Evolutionary conservation across 2,888 invertebrate species (phyloP).

Genomic region (Latrodectus hesperus): DNA sequence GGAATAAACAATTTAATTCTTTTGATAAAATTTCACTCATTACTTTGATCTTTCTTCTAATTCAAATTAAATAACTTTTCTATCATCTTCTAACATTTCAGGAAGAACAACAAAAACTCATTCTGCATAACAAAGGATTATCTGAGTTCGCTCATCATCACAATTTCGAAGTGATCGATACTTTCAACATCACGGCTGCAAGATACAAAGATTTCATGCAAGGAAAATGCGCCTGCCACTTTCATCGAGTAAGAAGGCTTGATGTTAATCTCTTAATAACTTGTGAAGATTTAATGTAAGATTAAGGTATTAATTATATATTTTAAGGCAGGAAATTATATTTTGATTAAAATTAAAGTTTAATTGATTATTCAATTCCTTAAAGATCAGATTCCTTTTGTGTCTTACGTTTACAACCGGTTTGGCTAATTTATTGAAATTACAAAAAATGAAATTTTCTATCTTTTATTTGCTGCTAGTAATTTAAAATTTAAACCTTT

Average conservation of each 20-base stretch:
- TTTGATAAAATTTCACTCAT: no score
- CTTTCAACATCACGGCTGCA: constrained; percentile 77
- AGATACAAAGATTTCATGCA: constrained; percentile 77
- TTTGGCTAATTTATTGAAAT: no score
- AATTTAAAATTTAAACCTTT: no score
- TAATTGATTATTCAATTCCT: neutral
- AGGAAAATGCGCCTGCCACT: constrained; percentile 78
- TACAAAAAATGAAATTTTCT: no score
- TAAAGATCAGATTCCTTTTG: neutral
- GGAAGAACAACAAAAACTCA: constrained; percentile 73
- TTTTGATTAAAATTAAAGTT: neutral
- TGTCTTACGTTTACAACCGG: no score
- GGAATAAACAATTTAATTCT: no score
- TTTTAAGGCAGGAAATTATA: neutral
- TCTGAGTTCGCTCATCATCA: constrained; percentile 74
- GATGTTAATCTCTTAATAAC: no score
- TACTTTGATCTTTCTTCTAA: no score
- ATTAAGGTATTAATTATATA: neutral
- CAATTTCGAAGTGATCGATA: constrained; percentile 76
- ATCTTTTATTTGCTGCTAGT: no score
- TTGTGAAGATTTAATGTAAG: no score
- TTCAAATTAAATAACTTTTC: no score
- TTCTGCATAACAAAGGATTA: constrained; percentile 74
- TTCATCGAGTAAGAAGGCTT: constrained; percentile 75
- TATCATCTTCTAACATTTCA: constrained; percentile 29